phyloP scores from a whole-genome alignment of 2,888 invertebrate genomes.

The Drosophila birchii region DNA sequence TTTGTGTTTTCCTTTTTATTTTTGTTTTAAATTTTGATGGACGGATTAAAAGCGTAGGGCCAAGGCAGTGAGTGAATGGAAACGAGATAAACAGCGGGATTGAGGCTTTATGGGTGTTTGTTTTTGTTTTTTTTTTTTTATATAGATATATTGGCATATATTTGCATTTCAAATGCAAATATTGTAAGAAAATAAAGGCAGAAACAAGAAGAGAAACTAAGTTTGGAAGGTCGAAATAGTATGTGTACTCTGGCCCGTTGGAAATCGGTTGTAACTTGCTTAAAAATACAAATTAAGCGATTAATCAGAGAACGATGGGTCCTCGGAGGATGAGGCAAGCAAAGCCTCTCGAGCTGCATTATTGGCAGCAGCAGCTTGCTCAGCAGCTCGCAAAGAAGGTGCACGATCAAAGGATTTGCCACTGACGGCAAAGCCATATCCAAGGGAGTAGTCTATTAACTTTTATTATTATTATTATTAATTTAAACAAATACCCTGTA shows the following conservation, averaged over 20 bases:
- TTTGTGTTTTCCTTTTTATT: neutral
- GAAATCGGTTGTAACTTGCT: neutral
- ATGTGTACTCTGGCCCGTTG: too few species aligned
- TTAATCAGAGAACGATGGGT: too few species aligned
- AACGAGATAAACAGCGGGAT: slow-evolving; percentile 10
- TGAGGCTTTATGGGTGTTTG: slow-evolving; percentile 4
- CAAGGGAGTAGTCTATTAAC: too few species aligned
- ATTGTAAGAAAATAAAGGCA: slow-evolving; percentile 7
- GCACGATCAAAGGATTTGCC: too few species aligned
- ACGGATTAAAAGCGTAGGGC: neutral
- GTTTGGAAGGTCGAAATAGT: neutral
- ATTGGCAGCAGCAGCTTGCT: too few species aligned
- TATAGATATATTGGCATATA: neutral
- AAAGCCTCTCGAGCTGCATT: too few species aligned
- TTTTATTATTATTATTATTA: neutral
- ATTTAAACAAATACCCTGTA: neutral
- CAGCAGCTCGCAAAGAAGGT: too few species aligned
- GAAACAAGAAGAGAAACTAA: neutral
- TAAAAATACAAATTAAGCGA: too few species aligned
- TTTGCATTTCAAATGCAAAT: slow-evolving; percentile 16
- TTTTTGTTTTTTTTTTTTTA: neutral
- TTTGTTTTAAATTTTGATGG: slow-evolving; percentile 1
- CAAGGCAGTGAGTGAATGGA: slow-evolving; percentile 1
- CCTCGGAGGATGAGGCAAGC: too few species aligned
- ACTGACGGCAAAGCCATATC: too few species aligned